Conservation (phyloP, 2,113 vertebrate genomes). For the Pogonocichla stellata region DNA sequence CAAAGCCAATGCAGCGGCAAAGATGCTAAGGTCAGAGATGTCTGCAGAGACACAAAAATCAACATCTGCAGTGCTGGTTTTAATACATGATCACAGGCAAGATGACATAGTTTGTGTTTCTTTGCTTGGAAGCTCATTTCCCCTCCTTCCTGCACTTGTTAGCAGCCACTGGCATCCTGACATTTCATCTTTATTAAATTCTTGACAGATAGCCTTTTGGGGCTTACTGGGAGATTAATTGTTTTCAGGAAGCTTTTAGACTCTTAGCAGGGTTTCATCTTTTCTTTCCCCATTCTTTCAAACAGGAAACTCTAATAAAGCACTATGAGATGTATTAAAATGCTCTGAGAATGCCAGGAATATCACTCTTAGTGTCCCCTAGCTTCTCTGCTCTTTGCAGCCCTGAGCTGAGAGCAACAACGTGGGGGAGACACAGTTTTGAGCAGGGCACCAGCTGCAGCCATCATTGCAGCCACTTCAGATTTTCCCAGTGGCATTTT, state of each 20-base stretch:
- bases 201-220: conserved; percentile 15
- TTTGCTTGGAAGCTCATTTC: conserved; percentile 1
- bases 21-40: neutral
- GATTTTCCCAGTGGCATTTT: conserved; percentile 28
- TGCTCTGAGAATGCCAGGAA: neutral
- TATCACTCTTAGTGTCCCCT: neutral
- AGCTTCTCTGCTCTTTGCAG: neutral
- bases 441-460: conserved; percentile 25
- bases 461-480: neutral
- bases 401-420: neutral
- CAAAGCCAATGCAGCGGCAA: neutral
- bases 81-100: neutral
- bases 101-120: neutral
- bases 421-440: neutral
- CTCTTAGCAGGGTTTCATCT: neutral
- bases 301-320: neutral
- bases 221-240: conserved; percentile 11
- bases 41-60: neutral
- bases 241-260: conserved; percentile 27
- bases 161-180: conserved; percentile 12
- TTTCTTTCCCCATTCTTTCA: neutral
- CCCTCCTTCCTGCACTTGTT: neutral
- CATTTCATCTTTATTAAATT: conserved; percentile 35
- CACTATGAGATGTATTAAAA: neutral
- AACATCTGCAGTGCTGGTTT: neutral